Conservation (phyloP, 2,888 invertebrate genomes). For the Rhagonycha lutea region DNA sequence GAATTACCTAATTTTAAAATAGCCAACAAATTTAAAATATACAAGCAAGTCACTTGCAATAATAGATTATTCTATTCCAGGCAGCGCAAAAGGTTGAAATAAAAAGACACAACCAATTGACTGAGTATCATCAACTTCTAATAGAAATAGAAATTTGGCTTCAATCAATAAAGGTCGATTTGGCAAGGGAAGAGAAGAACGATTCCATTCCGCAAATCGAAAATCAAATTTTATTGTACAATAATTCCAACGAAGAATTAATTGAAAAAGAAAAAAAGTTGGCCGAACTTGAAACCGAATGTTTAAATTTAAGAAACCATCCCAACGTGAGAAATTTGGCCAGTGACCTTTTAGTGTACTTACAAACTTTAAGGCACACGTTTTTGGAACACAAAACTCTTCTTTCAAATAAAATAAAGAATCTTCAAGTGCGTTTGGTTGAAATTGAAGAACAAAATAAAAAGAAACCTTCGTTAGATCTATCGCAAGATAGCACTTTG, state of each 20-base stretch:
- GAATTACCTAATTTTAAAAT: neutral
- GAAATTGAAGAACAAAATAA: constrained; percentile 43
- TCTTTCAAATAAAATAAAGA: constrained; percentile 59
- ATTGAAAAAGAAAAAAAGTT: constrained; percentile 57
- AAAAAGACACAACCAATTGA: constrained; percentile 60
- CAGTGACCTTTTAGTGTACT: constrained; percentile 59
- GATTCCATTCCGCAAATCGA: constrained; percentile 45
- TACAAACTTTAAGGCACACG: constrained; percentile 60
- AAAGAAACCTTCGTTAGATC: constrained; percentile 51
- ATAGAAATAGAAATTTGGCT: constrained; percentile 63
- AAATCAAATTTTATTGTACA: constrained; percentile 45
- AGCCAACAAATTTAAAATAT: neutral
- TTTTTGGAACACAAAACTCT: constrained; percentile 66
- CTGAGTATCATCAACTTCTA: constrained; percentile 59
- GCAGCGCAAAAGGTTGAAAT: constrained; percentile 60
- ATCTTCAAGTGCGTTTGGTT: constrained; percentile 57
- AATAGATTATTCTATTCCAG: constrained; percentile 47
- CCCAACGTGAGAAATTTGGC: constrained; percentile 58
- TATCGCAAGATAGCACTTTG: constrained; percentile 64
- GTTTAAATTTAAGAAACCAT: constrained; percentile 56
- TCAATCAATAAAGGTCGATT: constrained; percentile 50
- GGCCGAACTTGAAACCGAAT: constrained; percentile 55
- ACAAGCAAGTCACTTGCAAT: neutral
- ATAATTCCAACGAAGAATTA: constrained; percentile 50
- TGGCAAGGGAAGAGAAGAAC: constrained; percentile 39